Percentiles rank a stretch among this genome's conserved stretches.
These are phyloP conservation scores for Pedicia rivosa DNA, from an alignment of 2,888 invertebrate genomes.

Conservation along the genomic window DNA sequence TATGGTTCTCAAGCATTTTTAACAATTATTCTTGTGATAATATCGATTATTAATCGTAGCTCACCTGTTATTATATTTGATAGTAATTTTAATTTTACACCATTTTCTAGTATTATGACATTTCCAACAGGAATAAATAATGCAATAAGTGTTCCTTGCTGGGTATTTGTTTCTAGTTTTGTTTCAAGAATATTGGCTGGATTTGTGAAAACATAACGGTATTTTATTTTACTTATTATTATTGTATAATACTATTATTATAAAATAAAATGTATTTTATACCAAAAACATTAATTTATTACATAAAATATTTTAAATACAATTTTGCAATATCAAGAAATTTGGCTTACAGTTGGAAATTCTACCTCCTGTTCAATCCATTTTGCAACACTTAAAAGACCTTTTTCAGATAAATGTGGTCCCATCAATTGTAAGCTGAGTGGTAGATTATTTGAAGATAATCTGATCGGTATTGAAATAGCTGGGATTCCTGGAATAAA, in stretches of 20 bases:
- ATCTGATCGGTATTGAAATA: slow-evolving; percentile 61
- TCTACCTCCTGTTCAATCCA: slow-evolving; percentile 59
- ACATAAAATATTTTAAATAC: background rate
- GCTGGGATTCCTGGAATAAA: slow-evolving; percentile 58
- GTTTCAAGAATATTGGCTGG: slow-evolving; percentile 23
- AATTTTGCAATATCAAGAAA: background rate
- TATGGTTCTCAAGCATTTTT: slow-evolving; percentile 29
- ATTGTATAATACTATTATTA: no score
- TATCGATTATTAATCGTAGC: slow-evolving; percentile 30
- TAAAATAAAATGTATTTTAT: background rate
- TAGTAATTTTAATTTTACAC: slow-evolving; percentile 30
- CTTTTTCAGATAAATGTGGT: slow-evolving; percentile 55
- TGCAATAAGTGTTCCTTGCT: slow-evolving; percentile 35
- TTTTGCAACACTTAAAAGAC: slow-evolving; percentile 59
- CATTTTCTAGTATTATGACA: slow-evolving; percentile 32
- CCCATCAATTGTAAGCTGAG: slow-evolving; percentile 82
- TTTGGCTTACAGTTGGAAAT: slow-evolving; percentile 13
- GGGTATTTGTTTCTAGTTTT: slow-evolving; percentile 34
- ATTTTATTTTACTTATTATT: no score
- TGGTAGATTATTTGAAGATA: slow-evolving; percentile 61
- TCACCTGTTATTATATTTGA: slow-evolving; percentile 32
- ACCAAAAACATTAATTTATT: background rate
- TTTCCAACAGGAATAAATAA: slow-evolving; percentile 34
- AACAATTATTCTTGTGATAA: slow-evolving; percentile 22
- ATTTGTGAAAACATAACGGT: slow-evolving; percentile 12